phyloP scores from a whole-genome alignment of 2,888 invertebrate species.

The Ophonus ardosiacus region DNA sequence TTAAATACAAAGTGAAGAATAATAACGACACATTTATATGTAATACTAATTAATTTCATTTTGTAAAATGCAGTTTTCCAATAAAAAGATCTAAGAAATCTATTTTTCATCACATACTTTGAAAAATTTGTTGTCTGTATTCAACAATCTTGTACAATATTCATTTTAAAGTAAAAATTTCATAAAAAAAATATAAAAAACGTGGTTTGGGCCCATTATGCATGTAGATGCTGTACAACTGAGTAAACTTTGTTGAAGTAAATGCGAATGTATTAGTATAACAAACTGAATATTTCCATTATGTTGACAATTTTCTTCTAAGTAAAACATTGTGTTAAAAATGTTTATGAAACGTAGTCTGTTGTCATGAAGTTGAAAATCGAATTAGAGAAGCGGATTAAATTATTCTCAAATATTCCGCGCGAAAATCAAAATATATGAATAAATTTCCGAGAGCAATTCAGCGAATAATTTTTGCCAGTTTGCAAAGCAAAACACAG shows the following conservation, averaged over 20 bases:
- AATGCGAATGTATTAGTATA: not conserved
- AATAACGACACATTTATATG: too few relatives aligned
- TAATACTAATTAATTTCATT: too few relatives aligned
- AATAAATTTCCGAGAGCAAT: constrained; percentile 29
- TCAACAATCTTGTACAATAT: too few relatives aligned
- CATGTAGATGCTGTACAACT: too few relatives aligned
- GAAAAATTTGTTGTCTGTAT: too few relatives aligned
- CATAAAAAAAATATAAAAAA: too few relatives aligned
- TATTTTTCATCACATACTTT: too few relatives aligned
- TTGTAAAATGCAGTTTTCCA: too few relatives aligned
- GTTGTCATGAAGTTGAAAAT: not conserved
- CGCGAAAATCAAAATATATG: constrained; percentile 44
- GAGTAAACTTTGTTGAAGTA: not conserved
- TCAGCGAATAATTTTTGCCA: constrained; percentile 43
- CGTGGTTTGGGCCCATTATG: too few relatives aligned
- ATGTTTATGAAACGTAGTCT: not conserved
- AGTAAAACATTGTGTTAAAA: not conserved
- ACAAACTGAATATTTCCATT: not conserved
- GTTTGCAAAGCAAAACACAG: constrained; percentile 28
- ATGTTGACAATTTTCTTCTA: not conserved
- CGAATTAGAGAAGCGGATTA: constrained; percentile 3
- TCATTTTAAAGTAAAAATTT: too few relatives aligned
- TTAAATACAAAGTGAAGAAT: too few relatives aligned
- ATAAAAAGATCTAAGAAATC: too few relatives aligned
- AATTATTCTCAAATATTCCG: constrained; percentile 25